phyloP scores from a whole-genome alignment of 1,140 invertebrate species.

The Fopius arisanus region DNA sequence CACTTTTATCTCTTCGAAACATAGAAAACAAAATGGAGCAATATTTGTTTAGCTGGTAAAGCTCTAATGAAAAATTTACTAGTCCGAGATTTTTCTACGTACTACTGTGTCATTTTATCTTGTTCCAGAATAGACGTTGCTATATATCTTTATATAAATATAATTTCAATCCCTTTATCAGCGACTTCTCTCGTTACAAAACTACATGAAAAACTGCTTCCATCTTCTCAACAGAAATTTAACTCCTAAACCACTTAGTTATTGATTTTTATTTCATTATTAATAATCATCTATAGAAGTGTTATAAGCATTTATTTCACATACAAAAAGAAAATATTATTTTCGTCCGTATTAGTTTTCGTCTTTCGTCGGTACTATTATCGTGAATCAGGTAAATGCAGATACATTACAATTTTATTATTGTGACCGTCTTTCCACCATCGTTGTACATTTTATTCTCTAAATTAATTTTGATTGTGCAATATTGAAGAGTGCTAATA shows the following conservation, averaged over 20 bases:
- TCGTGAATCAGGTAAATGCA: slow-evolving; percentile 5
- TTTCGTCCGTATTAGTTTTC: background rate
- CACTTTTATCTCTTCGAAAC: background rate
- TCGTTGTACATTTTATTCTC: background rate
- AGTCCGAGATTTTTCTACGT: background rate
- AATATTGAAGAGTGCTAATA: background rate
- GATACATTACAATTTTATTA: background rate
- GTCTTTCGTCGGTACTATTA: background rate
- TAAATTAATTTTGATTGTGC: slow-evolving; percentile 13
- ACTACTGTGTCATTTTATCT: background rate
- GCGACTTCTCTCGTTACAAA: background rate
- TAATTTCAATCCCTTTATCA: background rate
- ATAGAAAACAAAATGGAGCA: background rate
- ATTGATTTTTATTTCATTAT: background rate
- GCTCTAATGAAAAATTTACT: background rate
- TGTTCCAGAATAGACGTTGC: background rate
- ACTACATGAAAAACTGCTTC: background rate
- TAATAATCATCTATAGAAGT: background rate
- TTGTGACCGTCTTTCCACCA: background rate
- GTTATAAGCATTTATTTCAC: slow-evolving; percentile 5
- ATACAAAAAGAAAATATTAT: background rate
- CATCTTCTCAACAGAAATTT: background rate
- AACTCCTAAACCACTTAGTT: background rate
- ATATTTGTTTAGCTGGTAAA: background rate
- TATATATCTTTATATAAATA: slow-evolving; percentile 12